Evolutionary conservation across 1,140 invertebrate species (phyloP), one percentile per base, ranked within the genome.

Genomic region (Brachionus rotundiformis): DNA sequence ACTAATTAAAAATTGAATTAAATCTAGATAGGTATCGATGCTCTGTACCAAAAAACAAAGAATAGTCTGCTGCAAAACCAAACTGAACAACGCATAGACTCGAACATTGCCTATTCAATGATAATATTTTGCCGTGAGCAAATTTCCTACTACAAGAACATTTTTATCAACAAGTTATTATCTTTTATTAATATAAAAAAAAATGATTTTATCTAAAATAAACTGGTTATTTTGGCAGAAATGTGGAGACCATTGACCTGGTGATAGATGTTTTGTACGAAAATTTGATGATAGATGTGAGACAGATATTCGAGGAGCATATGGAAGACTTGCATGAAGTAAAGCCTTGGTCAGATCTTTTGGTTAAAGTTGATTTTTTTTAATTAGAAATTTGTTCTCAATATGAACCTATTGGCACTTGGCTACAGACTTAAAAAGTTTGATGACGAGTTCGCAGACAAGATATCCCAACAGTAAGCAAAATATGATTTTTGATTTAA

Each of bases 291-390:
- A 79, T 36, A 10, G 76, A 79, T 63, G 47, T 59, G 0, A n/a
- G 36, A 19, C 23, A 11, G 11, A 10, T 63, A 8, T 79, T 54
- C 1, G 76, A 79, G 31, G 59, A 79, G 4, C 76, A 79, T 16
- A 59, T 79, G 11, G 76, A 79, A 25, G 76, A 79, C 13, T 33
- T 79, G 4, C n/a, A 79, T 1, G 76, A 79, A 36, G 76, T 79
- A 54, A 79, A n/a, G n/a, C n/a, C n/a, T n/a, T n/a, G n/a, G n/a
- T n/a, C n/a, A n/a, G n/a, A n/a, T n/a, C n/a, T n/a, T n/a, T n/a
- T n/a, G 6, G 13, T 44, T 44, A 2, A 31, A 13, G 29, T 23
- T 76, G 44, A 25, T 31, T 79, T 79, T 25, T 39, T 27, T 63
- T 7, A 4, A 29, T 77, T 59, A 63, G 59, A 27, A 39, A 79